Base-by-base conservation (phyloP, 53 echinoderm and acorn worm species). In the Antedon mediterranea region DNA sequence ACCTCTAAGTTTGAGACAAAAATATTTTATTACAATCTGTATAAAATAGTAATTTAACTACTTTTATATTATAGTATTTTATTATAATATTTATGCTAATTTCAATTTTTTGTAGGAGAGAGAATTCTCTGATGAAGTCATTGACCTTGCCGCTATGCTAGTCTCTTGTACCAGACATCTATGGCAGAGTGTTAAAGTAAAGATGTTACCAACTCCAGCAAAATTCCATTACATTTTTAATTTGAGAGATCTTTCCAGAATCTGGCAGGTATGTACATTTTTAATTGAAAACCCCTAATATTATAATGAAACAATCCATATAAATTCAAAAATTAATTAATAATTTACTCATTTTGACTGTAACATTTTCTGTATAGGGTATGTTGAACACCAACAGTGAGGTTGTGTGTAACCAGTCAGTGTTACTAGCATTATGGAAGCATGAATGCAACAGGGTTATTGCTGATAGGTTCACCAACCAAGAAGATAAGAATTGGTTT, bases 201-300 rank as follows among this genome's bases (percentile, higher is more conserved):
- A 97, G 86, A 97, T 97, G 98, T 78, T 97, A 71, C 98, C 98
- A 29, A 92, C 98, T 8, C 98, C 98, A 43, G 98, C 98, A 30
- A 97, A 97, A 85, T 97, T 97, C 79, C 98, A 97, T 82, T 97
- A 97, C 90, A 97, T 97, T 90, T 97, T 97, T 88, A 97, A 97
- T 85, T 84, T 92, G 72, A 87, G 92, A 37, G 98, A 97, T 92
- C 98, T 97, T 76, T 92, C 92, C 72, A 83, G 98, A 74, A 97
- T 97, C 73, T 97, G 98, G 98, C 92, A 97, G 92, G 98, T 92
- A 73, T 32, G 81, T 34, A n/a, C 11, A n/a, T n/a, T n/a, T n/a
- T n/a, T n/a, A n/a, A n/a, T n/a, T n/a, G 30, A 4, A 28, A 23
- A 34, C 5, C 0, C 23, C 71, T 41, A 34, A 72, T 30, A 57